Conservation (phyloP, 92 coral and sea anemone genomes). For the Micromussa lordhowensis region DNA sequence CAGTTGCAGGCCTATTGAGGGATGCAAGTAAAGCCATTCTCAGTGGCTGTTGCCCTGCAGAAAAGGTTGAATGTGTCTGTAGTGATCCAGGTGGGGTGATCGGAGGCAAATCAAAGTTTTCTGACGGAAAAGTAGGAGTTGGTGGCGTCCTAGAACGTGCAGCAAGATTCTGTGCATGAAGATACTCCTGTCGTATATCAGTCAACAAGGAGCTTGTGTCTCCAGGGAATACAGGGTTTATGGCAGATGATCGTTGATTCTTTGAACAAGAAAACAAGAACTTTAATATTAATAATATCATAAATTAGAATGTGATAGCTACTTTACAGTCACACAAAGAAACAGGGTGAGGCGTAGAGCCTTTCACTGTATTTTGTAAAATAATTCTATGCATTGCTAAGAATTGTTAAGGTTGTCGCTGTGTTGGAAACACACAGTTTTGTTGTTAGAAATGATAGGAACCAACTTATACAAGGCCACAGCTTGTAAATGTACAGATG, state of each 20-base stretch:
- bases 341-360: too few species aligned
- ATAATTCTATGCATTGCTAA: too few species aligned
- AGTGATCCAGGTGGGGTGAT: constrained; percentile 76
- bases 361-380: too few species aligned
- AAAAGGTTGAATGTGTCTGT: constrained; percentile 54
- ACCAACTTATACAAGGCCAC: too few species aligned
- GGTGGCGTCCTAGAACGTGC: constrained; percentile 70
- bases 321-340: too few species aligned
- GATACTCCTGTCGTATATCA: constrained; percentile 74
- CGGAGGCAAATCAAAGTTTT: constrained; percentile 93
- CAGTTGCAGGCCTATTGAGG: constrained; percentile 28
- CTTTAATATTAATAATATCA: background rate
- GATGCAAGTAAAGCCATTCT: constrained; percentile 41
- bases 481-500: too few species aligned
- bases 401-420: too few species aligned
- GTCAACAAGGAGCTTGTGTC: constrained; percentile 72
- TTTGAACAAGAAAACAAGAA: constrained; percentile 14
- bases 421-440: too few species aligned
- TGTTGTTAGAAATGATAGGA: too few species aligned
- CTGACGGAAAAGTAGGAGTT: constrained; percentile 90
- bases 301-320: background rate
- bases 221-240: constrained; percentile 81
- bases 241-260: constrained; percentile 69
- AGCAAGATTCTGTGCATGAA: constrained; percentile 58
- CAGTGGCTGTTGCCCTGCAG: constrained; percentile 37